These are phyloP conservation scores for Pao palembangensis DNA, from an alignment of 2,113 vertebrate genomes.

Conservation along the genomic window DNA sequence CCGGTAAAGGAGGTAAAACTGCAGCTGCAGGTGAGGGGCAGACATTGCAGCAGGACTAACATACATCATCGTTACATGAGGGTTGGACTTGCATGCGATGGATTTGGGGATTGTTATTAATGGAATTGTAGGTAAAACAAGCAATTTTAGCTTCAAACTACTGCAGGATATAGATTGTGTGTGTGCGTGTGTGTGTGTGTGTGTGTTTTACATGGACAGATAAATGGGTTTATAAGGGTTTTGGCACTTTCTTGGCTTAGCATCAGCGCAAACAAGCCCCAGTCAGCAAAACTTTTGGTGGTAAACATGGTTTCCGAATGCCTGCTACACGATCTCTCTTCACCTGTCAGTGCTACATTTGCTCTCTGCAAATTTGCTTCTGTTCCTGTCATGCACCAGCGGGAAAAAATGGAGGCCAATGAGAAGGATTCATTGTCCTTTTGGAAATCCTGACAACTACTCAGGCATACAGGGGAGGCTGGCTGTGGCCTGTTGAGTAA, in stretches of 20 bases:
- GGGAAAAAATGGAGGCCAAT: conserved; percentile 39
- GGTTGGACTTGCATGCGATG: too few species aligned
- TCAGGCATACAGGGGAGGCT: conserved; percentile 50
- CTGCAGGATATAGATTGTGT: too few species aligned
- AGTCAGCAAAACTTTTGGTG: conserved; percentile 33
- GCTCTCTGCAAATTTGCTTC: conserved; percentile 45
- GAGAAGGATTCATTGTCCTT: conserved; percentile 51
- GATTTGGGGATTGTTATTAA: too few species aligned
- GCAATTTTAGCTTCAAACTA: too few species aligned
- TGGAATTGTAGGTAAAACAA: too few species aligned
- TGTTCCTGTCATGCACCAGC: conserved; percentile 49
- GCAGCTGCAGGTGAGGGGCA: too few species aligned
- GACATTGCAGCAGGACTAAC: too few species aligned
- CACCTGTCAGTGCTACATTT: conserved; percentile 49
- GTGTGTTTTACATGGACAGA: too few species aligned
- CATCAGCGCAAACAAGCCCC: conserved; percentile 6
- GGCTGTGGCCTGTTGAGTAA: conserved; percentile 54
- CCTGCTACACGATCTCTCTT: conserved; percentile 32
- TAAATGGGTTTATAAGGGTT: conserved; percentile 1
- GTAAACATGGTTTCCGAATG: conserved; percentile 37
- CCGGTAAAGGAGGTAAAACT: too few species aligned
- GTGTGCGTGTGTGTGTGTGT: too few species aligned
- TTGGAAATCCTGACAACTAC: conserved; percentile 57
- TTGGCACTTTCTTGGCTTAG: conserved; percentile 14
- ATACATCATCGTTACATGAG: too few species aligned